phyloP scores from a whole-genome alignment of 2,113 vertebrate genomes.

The human region GRCh38 chr15:68529501-68530000 shows the following conservation, averaged over 20 bases:
- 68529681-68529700: neutral
- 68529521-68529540: neutral
- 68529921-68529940: neutral
- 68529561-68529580: neutral
- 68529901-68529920: neutral
- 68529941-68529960: neutral
- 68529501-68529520: neutral
- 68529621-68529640: neutral
- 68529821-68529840: neutral
- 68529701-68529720: neutral
- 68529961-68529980: neutral
- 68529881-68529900: neutral
- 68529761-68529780: neutral
- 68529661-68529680: neutral
- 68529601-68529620: neutral
- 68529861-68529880: slow-evolving; percentile 1
- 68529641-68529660: neutral
- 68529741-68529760: neutral
- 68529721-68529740: neutral
- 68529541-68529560: neutral
- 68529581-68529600: neutral
- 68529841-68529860: neutral
- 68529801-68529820: neutral
- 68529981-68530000: neutral
- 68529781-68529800: neutral